phyloP scores from a whole-genome alignment of 1,140 invertebrate genomes.

The Drosophila navojoa region DNA sequence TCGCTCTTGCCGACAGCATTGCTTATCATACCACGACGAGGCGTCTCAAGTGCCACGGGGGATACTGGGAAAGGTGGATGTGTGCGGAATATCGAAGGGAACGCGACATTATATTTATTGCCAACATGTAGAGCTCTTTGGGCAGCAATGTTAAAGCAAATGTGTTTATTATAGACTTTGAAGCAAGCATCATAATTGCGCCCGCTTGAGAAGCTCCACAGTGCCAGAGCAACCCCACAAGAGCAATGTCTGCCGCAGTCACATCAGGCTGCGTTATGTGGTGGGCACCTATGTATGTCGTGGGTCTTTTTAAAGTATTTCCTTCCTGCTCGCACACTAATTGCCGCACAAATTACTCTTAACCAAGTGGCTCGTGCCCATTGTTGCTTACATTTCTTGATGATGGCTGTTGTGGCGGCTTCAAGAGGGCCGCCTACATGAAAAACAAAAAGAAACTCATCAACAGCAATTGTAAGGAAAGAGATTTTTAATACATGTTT shows the following conservation, averaged over 20 bases:
- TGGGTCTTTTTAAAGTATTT: slow-evolving; percentile 47
- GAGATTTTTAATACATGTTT: slow-evolving; percentile 12
- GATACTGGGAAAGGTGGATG: slow-evolving; percentile 16
- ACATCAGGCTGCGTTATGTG: too few species aligned
- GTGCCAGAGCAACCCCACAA: too few species aligned
- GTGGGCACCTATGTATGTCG: background rate
- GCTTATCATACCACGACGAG: slow-evolving; percentile 25
- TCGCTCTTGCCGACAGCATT: slow-evolving; percentile 29
- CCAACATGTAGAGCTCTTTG: background rate
- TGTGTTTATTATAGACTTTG: background rate
- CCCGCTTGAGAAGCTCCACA: background rate
- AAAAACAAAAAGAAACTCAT: background rate
- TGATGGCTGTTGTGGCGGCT: slow-evolving; percentile 6
- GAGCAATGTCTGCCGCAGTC: background rate
- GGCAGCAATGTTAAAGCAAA: background rate
- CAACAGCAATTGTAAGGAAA: slow-evolving; percentile 15
- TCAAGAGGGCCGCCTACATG: background rate
- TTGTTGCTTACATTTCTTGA: slow-evolving; percentile 52
- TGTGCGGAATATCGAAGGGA: slow-evolving; percentile 3
- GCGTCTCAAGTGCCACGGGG: slow-evolving; percentile 38
- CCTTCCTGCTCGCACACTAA: slow-evolving; percentile 54
- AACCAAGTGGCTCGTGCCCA: slow-evolving; percentile 57
- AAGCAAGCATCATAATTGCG: slow-evolving; percentile 1
- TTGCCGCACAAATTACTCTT: slow-evolving; percentile 71
- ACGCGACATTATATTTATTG: too few species aligned